phyloP scores from a whole-genome alignment of 2,797 vertebrate species.

The Ara ararauna region DNA sequence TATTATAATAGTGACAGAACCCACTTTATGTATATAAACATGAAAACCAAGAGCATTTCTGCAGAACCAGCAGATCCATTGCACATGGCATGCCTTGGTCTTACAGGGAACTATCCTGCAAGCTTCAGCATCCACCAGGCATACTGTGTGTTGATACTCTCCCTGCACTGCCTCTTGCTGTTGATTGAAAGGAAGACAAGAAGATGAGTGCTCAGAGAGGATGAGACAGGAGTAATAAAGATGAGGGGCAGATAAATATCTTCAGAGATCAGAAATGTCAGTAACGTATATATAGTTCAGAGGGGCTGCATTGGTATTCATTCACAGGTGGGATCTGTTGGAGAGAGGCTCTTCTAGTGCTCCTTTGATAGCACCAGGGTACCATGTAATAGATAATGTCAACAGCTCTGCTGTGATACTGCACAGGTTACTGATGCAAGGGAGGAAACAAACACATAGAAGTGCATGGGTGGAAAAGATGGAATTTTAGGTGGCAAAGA shows the following conservation, averaged over 20 bases:
- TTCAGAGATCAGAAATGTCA: not conserved
- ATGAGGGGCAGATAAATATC: accelerated
- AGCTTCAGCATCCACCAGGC: not conserved
- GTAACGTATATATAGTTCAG: not conserved
- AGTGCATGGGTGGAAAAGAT: not conserved
- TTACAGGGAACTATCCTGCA: too few relatives aligned
- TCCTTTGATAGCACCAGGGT: not conserved
- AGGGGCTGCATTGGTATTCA: not conserved
- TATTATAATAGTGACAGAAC: not conserved
- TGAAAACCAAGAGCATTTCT: not conserved
- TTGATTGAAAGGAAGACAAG: not conserved
- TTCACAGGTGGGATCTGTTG: not conserved
- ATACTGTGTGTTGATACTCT: not conserved
- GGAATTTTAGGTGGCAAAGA: not conserved
- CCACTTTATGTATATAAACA: not conserved
- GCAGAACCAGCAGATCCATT: not conserved
- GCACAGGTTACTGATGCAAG: not conserved
- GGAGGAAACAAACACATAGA: not conserved
- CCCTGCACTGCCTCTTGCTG: not conserved
- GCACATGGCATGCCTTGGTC: not conserved
- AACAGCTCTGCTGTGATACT: accelerated
- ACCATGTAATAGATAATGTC: accelerated
- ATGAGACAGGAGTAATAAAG: not conserved
- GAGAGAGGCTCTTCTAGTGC: not conserved
- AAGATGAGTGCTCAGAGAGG: not conserved